Conservation (phyloP, 2,888 invertebrate species). For the Xanthia togata region DNA sequence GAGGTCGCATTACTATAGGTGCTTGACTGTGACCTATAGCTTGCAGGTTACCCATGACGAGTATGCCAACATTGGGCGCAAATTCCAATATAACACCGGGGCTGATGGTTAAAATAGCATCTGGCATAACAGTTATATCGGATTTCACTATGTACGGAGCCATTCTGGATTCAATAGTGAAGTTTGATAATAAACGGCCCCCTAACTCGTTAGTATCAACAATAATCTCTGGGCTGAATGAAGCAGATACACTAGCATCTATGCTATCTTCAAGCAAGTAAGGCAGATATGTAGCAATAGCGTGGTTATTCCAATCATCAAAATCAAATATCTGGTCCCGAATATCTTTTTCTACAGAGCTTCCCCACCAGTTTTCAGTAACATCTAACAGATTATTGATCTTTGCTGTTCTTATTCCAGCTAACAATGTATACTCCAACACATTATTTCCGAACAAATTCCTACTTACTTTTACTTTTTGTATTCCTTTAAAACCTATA, state of each 20-base stretch:
- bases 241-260: constrained; percentile 94
- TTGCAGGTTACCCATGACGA: constrained; percentile 97
- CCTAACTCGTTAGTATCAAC: constrained; percentile 93
- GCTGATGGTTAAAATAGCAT: constrained; percentile 95
- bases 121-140: constrained; percentile 99
- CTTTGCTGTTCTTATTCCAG: constrained; percentile 97
- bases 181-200: constrained; percentile 93
- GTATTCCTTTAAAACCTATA: constrained; percentile 97
- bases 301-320: constrained; percentile 99
- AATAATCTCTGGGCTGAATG: constrained; percentile 90
- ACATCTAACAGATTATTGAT: constrained; percentile 97
- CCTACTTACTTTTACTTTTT: constrained; percentile 96
- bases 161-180: constrained; percentile 91
- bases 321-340: constrained; percentile 98
- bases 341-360: constrained; percentile 93
- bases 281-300: constrained; percentile 97
- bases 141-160: constrained; percentile 95
- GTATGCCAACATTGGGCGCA: constrained; percentile 98
- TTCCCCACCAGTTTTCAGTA: constrained; percentile 99
- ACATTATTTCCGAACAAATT: constrained; percentile 96
- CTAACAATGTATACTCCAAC: constrained; percentile 97
- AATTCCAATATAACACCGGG: constrained; percentile 98
- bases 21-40: constrained; percentile 95
- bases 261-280: constrained; percentile 95
- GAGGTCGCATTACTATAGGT: constrained; percentile 95